Base-by-base conservation (phyloP, 2,888 invertebrate genomes). In the Mythimna vitellina region DNA sequence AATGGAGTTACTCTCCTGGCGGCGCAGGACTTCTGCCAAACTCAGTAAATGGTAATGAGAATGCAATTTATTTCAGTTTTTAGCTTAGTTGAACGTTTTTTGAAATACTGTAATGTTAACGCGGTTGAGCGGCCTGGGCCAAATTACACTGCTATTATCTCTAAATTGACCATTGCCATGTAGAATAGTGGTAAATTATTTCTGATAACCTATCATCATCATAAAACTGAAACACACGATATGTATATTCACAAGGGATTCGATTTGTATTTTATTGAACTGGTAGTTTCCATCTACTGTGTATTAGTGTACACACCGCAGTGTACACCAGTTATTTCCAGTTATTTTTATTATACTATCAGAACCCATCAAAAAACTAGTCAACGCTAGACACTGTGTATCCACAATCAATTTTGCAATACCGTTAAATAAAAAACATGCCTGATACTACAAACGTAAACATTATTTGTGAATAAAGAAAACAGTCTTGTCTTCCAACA, bases 1-100 rank as follows among this genome's bases (percentile, higher is more conserved):
- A 94, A 94, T 93, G 92, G 91, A 93, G 92, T 93, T 92, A 92
- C 92, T 92, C 91, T 92, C 90, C 89, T 89, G 88, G 90, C 89
- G 89, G 88, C 86, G 88, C 87, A 92, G 90, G 91, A 93, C 91
- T 93, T 90, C 90, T 93, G 93, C 92, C 93, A 93, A 94, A 92
- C 89, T 91, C 88, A 89, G 91, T 91, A 92, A 94, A 93, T 92
- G 92, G 89, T 93, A 94, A 94, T 93, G 90, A 93, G 89, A 93
- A 94, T 93, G 88, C 89, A 89, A 92, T 94, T 91, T 92, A 90
- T 91, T 92, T 89, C 68, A 81, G 77, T 85, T 87, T 89, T 87
- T 85, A 79, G 76, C 78, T 79, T 84, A 76, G 64, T 81, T 75
- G 66, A 66, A 73, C 65, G 71, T 73, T 82, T 84, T 82, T 78